Conservation (phyloP, 1,140 invertebrate species). For the Batillaria attramentaria region DNA sequence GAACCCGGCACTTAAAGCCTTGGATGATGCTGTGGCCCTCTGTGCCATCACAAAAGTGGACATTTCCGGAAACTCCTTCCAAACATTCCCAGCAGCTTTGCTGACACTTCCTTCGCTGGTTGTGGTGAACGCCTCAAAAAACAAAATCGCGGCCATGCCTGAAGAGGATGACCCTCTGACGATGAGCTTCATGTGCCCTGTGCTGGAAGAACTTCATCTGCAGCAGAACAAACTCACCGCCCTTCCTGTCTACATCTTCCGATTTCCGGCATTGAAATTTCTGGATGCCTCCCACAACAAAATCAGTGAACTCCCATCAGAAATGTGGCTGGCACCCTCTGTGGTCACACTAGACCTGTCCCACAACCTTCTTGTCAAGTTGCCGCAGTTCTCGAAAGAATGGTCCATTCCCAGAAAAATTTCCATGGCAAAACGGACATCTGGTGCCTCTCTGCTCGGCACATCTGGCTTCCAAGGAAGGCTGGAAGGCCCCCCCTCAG, state of each 20-base stretch:
- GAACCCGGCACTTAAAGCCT: slow-evolving; percentile 49
- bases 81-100: slow-evolving; percentile 83
- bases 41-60: slow-evolving; percentile 95
- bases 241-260: slow-evolving; percentile 86
- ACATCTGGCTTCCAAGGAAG: not conserved
- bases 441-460: not conserved
- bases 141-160: slow-evolving; percentile 85
- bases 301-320: slow-evolving; percentile 86
- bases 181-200: slow-evolving; percentile 72
- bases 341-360: slow-evolving; percentile 87
- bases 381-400: slow-evolving; percentile 75
- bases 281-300: slow-evolving; percentile 96
- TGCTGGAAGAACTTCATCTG: slow-evolving; percentile 90
- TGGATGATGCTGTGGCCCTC: slow-evolving; percentile 77
- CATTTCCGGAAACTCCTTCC: slow-evolving; percentile 91
- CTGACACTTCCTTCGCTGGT: slow-evolving; percentile 86
- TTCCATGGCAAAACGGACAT: not conserved
- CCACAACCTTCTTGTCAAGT: slow-evolving; percentile 88
- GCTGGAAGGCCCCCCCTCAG: not conserved
- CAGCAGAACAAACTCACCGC: slow-evolving; percentile 90
- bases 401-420: slow-evolving; percentile 6
- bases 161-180: slow-evolving; percentile 42
- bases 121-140: slow-evolving; percentile 89
- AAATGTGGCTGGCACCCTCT: slow-evolving; percentile 82
- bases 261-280: slow-evolving; percentile 83